Base-by-base conservation (phyloP, 2,888 invertebrate genomes). In the Machimus rusticus region DNA sequence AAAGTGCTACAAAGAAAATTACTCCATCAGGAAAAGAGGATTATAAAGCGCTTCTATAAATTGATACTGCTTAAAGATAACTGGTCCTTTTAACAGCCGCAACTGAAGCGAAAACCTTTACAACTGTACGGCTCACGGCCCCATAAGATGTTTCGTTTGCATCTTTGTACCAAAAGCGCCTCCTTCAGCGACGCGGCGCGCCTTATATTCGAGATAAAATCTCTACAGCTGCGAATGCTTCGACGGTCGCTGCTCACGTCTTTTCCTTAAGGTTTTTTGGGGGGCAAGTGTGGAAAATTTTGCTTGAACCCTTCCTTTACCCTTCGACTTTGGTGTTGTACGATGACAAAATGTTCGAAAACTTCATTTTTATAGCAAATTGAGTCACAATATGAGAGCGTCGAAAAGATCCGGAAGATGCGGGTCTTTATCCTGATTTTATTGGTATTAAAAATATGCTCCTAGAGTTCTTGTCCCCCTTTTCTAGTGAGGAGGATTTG, bases 361-460 rank as follows among this genome's bases (percentile, higher is more conserved):
- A 82, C 82, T 82, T 19, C 37, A 82, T 82, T 82, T 82, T 82
- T 82, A 82, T 82, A 66, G 82, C 82, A 51, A 82, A 82, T 55
- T 82, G 82, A 82, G 34, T 82, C 82, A 82, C 55, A 82, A 82
- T 82, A 66, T 82, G 16, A 14, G 82, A 82, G 82, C 55, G 34
- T 51, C 57, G 66, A 82, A n/a, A 16, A 82, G 57, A 57, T 82
- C 37, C 57, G 37, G 57, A 16, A 66, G 66, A 66, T 66, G 66
- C 28, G 66, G 66, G 66, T 23, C 66, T 66, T 66, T 66, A 66
- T 66, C 66, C 66, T 66, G 66, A 66, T 28, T 46, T 79, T 79
- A 79, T 79, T 79, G 79, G 79, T 51, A 79, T 79, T 79, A 79
- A 79, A 79, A 79, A 79, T 79, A 79, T 79, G 79, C 79, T 79